Base-by-base conservation (phyloP, 2,113 vertebrate genomes). In the Calidris pygmaea region DNA sequence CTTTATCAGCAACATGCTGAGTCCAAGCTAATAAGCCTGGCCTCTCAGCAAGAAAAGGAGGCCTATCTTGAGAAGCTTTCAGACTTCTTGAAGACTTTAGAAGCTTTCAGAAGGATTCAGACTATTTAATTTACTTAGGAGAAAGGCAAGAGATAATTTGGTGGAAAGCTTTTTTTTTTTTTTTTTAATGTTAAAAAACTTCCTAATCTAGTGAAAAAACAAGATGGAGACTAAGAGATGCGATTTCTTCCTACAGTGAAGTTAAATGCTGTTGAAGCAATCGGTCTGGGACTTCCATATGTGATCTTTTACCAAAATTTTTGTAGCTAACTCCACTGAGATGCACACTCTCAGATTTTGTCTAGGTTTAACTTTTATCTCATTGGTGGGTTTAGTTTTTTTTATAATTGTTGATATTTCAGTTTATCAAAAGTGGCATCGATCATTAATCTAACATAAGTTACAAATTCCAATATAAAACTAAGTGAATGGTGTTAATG, bases 331-430 rank as follows among this genome's bases (percentile, higher is more conserved):
- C 14, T 83, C 24, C 50, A 27, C 7, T 71, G 59, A 84, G 47
- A 34, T 16, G 3, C 7, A 21, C 5, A 23, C 5, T 6, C 9
- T 73, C 52, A 58, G 22, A 32, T 80, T 84, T 92, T 85, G 16
- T 62, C 6, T 76, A 17, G 29, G 20, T 79, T 90, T 90, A 43
- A 39, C 14, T 70, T 70, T 70, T 27, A 53, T 77, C 16, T 62
- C 12, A 4, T 30, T 89, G 5, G 4, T 73, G 20, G 3, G 11
- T 58, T 4, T 0, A 4, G 9, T 5, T 22, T 17, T 55, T 12
- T 30, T 52, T 48, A 8, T 71, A 5, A 50, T 50, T 74, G 19
- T 84, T 83, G 30, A 4, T 53, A 58, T 76, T 92, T 86, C 27
- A 60, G 27, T 66, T 82, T 79, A 53, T 94, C 19, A 53, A 8